Base-by-base conservation (phyloP, 2,797 vertebrate genomes). In the Nothura maculosa region DNA sequence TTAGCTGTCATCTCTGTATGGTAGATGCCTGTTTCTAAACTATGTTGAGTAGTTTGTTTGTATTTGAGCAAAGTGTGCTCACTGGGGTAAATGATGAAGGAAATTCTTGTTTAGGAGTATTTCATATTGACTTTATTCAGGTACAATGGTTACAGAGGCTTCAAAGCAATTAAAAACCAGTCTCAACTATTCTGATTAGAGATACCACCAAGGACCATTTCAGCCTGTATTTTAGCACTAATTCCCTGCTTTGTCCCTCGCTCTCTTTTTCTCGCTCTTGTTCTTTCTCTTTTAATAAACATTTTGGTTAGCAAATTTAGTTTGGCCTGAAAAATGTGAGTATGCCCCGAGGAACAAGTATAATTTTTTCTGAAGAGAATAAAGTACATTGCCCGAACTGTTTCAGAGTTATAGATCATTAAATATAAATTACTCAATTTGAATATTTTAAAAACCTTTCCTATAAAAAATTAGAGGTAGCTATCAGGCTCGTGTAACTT, bases 341-440 rank as follows among this genome's bases (percentile, higher is more conserved):
- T 89, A 89, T 89, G 88, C 89, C 61, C 43, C 50, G 40, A 81
- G 69, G 79, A 92, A 2, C 6, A 61, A 85, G 40, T 8, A 77
- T 64, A 64, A 64, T 66, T 85, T 85, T 85, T 89, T 93, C 91
- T 68, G 28, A 55, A 66, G 68, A 85, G 66, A 72, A 55, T 47
- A 87, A 91, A 78, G 66, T n/a, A 66, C 38, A 38, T 75, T 81
- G 40, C 38, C 58, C 43, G 72, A 92, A 93, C 10, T 8, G 45
- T 87, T 93, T 85, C 76, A 72, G 79, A 95, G 79, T 32, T 73
- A 83, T 52, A 93, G 66, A 87, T 87, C 55, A 91, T 96, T 94
- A 95, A 95, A 94, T 92, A 91, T 86, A 87, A 94, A 92, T 93
- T 85, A 58, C 45, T 80, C 17, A 14, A 27, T 89, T 68, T 91